Evolutionary conservation across 2,888 invertebrate genomes (phyloP), one percentile per base, ranked within the genome.

Genomic region (Micoletzkya japonica): DNA sequence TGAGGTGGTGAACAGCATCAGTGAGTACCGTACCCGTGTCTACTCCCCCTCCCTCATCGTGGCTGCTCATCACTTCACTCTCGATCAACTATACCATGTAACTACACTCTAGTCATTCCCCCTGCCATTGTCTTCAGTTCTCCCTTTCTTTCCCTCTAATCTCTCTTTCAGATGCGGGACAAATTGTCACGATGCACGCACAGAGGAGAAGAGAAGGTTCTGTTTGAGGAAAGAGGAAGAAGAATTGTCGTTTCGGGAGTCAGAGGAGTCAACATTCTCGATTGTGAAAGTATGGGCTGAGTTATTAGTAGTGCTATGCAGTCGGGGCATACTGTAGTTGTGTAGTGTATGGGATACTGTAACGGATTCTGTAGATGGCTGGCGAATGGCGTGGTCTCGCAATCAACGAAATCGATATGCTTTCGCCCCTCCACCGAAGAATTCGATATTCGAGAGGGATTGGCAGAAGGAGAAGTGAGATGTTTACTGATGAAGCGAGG

Each of bases 181-280:
- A 10, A 17, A 7, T 14, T 58, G 14, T 10, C 10, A 10, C n/a
- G 14, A 34, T 37, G 7, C 37, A 26, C 20, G 3, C 30, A 28
- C 20, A 54, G 66, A 2, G 39, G 73, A 54, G 72, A 72, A 20
- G 28, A 68, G n/a, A 26, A 32, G 17, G 34, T 64, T 37, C 28
- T 72, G 20, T 72, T 72, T 70, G 61, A 59, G 39, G 75, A 76
- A 28, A 66, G 54, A 28, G 72, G 61, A 4, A 37, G 52, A 56
- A 54, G 30, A 0, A 60, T 73, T 52, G 30, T 26, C 4, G 50
- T 44, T n/a, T 26, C 61, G 0, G 76, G 71, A 36, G 63, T 76
- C 4, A 44, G 77, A 60, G 71, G 76, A 30, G 64, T 56, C 4
- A 70, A 73, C 52, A 59, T 72, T 20, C 52, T 77, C 28, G 70